Evolutionary conservation across 2,888 invertebrate species (phyloP), one percentile per base, ranked within the genome.

Genomic region (Lamproptera curius): DNA sequence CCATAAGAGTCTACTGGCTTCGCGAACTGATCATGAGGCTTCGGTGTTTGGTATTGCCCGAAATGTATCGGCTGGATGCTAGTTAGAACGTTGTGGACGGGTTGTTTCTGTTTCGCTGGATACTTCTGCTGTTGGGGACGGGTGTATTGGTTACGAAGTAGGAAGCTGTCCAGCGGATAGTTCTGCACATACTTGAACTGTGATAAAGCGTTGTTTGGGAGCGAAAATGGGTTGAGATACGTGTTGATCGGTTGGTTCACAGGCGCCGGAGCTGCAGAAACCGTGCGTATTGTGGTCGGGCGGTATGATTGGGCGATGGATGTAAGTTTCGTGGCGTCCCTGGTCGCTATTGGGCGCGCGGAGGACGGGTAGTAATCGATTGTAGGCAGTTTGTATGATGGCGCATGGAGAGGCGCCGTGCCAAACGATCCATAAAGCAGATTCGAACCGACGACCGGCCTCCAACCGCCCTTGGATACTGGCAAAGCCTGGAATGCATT

Each of bases 401-500:
- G 76, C 5, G 81, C 69, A 56, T 84, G 85, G 0, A 84, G 65
- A 0, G 80, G 78, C 9, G 79, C 70, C 6, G 73, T 76, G 42
- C 73, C 75, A 50, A 66, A 75, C 2, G 79, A 66, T 41, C 64
- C 75, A 59, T 85, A 88, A 0, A 81, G 65, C 1, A 84, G 80
- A 15, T 75, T 63, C 2, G 84, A 77, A 2, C 90, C 89, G 11
- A 91, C 65, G 15, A 91, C 91, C 31, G 91, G 91, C 54, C 90
- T 75, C 91, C 91, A 91, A 35, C 91, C 91, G 58, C 91, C 89
- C 63, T 90, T 89, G 37, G 89, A 85, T 61, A 87, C 71, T 54
- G 89, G 83, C 55, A 88, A 58, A 50, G 73, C 68, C 88, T 88
- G 79, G 23, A 86, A 86, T 16, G 31, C 3, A n/a, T 39, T n/a